Evolutionary conservation across 2,113 vertebrate species (phyloP).

Genomic region (Macrotis lagotis): DNA sequence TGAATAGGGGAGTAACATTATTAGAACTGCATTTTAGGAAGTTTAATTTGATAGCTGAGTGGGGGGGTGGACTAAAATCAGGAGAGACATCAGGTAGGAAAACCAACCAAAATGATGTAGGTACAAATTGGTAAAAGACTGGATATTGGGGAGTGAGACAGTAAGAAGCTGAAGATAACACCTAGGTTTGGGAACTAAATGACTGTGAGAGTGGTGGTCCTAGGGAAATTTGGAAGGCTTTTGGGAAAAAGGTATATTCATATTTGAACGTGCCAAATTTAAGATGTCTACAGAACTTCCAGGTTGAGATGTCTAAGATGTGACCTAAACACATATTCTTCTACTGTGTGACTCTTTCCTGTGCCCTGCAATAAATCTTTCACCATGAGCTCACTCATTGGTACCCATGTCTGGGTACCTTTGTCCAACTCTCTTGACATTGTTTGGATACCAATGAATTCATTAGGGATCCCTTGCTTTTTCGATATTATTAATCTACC

Average conservation of each 20-base stretch:
- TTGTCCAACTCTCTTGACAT: neutral
- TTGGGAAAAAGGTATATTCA: neutral
- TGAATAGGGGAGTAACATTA: no score
- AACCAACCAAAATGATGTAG: no score
- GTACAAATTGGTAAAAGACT: neutral
- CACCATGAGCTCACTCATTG: neutral
- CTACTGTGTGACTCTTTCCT: neutral
- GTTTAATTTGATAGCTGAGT: no score
- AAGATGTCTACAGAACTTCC: neutral
- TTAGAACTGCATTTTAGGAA: no score
- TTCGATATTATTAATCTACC: neutral
- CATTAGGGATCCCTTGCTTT: neutral
- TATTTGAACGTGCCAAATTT: neutral
- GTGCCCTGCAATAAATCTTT: neutral
- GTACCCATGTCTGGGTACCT: neutral
- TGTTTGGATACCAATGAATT: neutral
- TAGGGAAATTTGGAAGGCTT: neutral
- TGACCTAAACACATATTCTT: neutral
- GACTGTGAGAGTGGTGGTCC: no score
- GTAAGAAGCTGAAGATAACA: neutral
- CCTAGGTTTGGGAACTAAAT: no score
- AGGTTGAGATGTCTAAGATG: neutral
- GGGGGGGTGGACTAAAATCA: no score
- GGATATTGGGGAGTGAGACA: neutral
- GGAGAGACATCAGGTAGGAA: no score